Base-by-base conservation (phyloP, 2,888 invertebrate species). In the Eristalis pertinax region DNA sequence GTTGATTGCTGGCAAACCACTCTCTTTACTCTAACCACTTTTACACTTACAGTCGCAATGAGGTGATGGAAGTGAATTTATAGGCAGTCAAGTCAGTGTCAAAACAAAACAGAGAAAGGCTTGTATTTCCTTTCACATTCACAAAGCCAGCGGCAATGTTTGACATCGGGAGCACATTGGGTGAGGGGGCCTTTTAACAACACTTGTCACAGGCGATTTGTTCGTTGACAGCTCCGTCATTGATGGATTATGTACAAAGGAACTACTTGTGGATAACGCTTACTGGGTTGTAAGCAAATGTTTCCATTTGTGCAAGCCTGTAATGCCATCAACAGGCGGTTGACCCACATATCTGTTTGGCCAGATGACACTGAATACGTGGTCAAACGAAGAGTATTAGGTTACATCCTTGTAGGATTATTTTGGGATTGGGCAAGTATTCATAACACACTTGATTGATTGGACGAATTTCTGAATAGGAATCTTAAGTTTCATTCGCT, bases 121-220 rank as follows among this genome's bases (percentile, higher is more conserved):
- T 50, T 50, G 19, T 19, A 50, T 19, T 8, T 50, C 0, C 7
- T 19, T 19, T n/a, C n/a, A n/a, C 5, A 8, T 5, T n/a, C 50
- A 50, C 19, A 19, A 50, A 19, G 50, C 50, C 50, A 8, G 19
- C 19, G 19, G 19, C 5, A 19, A 50, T 50, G 50, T 19, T 50
- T 50, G 50, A 50, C 50, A 50, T 50, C 7, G 50, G n/a, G n/a
- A n/a, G n/a, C 2, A n/a, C 19, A 19, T 7, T 50, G 50, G n/a
- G 2, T 26, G 26, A 19, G n/a, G 5, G 19, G 56, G 38, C 62
- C 62, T 69, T 50, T 3, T 13, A 58, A 15, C 26, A 81, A 58
- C 74, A 81, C 80, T 68, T 81, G 74, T 81, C 80, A 74, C 29
- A 50, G 74, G 58, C 62, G 74, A 81, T 75, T 81, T 74, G 69